A percentile compares a stretch with the other conserved stretches of the same genome.
phyloP scores from a whole-genome alignment of 1,140 invertebrate genomes.

The Diachasmimorpha longicaudata region DNA sequence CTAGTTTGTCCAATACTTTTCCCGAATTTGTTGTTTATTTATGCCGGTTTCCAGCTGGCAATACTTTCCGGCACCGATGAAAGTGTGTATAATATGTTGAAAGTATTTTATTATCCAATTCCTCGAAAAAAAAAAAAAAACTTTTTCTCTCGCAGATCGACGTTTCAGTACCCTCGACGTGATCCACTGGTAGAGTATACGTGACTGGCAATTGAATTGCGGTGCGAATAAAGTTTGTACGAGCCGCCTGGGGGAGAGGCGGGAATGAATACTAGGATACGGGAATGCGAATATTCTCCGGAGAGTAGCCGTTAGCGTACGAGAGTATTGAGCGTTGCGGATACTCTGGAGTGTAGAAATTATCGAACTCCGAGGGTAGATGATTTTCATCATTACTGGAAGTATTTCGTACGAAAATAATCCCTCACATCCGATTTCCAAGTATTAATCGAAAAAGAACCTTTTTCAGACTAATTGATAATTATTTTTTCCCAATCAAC shows the following conservation, averaged over 20 bases:
- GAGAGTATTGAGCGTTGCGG: neutral
- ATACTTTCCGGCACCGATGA: too few relatives aligned
- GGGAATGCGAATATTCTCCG: neutral
- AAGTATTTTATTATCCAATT: neutral
- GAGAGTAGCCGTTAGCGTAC: neutral
- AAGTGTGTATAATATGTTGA: neutral
- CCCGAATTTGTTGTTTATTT: too few relatives aligned
- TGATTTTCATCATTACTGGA: neutral
- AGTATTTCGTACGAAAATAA: too few relatives aligned
- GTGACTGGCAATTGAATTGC: conserved; percentile 8
- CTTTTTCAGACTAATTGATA: too few relatives aligned
- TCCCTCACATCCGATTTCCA: too few relatives aligned
- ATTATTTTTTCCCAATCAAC: too few relatives aligned
- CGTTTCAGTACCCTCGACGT: neutral
- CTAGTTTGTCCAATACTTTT: too few relatives aligned
- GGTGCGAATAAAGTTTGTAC: conserved; percentile 2
- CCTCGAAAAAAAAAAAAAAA: neutral
- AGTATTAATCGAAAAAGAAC: too few relatives aligned
- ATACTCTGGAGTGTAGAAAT: neutral
- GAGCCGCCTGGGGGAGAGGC: neutral
- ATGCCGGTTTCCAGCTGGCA: too few relatives aligned
- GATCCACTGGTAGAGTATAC: neutral
- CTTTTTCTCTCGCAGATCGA: neutral
- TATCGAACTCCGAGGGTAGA: neutral
- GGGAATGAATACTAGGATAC: neutral